Conservation (phyloP, 1,140 invertebrate genomes). For the Drosophila kohkoa region DNA sequence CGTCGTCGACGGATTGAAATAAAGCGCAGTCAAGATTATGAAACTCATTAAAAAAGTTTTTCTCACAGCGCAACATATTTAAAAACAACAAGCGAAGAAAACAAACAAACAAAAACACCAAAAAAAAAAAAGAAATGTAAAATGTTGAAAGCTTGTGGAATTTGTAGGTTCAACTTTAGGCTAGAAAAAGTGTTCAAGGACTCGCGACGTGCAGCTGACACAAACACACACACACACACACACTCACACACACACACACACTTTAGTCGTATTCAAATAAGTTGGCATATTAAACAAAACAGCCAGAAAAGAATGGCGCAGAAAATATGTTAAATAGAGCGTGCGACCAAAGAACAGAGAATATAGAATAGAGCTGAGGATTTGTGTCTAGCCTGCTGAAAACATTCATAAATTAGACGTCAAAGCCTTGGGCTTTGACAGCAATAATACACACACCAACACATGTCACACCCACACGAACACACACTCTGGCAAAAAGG, state of each 20-base stretch:
- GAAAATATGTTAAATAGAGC: slow-evolving; percentile 36
- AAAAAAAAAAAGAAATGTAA: not conserved
- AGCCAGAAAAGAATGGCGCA: not conserved
- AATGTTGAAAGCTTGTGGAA: slow-evolving; percentile 28
- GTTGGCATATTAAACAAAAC: slow-evolving; percentile 22
- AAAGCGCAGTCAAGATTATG: slow-evolving; percentile 76
- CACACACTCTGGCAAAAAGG: slow-evolving; percentile 52
- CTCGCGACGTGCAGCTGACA: not conserved
- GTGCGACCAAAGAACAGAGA: slow-evolving; percentile 18
- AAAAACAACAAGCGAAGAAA: not conserved
- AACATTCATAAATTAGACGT: slow-evolving; percentile 79
- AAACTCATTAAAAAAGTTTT: slow-evolving; percentile 81
- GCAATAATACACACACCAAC: slow-evolving; percentile 33
- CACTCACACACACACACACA: too few species aligned
- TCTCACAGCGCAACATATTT: slow-evolving; percentile 49
- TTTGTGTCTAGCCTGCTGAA: slow-evolving; percentile 45
- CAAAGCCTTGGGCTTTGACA: slow-evolving; percentile 67
- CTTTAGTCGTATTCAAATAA: slow-evolving; percentile 38
- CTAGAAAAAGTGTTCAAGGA: slow-evolving; percentile 25
- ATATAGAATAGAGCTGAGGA: slow-evolving; percentile 24
- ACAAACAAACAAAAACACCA: not conserved
- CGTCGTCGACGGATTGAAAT: slow-evolving; percentile 18
- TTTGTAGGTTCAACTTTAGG: slow-evolving; percentile 32
- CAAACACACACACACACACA: not conserved
- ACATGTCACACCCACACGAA: not conserved